Evolutionary conservation across 2,888 invertebrate species (phyloP).

Genomic region (Boloria euphrosyne): DNA sequence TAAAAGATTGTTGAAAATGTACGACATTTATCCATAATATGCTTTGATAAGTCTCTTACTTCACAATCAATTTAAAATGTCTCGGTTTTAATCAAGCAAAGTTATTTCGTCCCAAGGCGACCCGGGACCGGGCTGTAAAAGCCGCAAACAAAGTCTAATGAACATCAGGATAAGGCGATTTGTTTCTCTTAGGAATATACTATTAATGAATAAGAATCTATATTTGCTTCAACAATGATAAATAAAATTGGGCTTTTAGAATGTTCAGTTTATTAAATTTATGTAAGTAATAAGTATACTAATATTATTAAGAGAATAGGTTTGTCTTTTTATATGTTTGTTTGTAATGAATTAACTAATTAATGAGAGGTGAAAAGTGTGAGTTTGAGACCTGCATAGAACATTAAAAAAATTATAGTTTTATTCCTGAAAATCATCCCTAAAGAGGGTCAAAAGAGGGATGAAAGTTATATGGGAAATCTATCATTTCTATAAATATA

Average conservation of each 20-base stretch:
- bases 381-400: no score
- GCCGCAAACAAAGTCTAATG: conserved; percentile 49
- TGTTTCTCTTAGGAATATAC: conserved; percentile 39
- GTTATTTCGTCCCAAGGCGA: conserved; percentile 35
- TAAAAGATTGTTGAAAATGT: conserved; percentile 1
- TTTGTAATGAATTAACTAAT: no score
- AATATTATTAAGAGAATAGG: no score
- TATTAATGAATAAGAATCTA: conserved; percentile 25
- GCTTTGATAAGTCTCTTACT: conserved; percentile 13
- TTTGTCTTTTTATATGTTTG: no score
- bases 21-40: conserved; percentile 1
- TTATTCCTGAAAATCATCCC: no score
- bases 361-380: no score
- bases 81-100: conserved; percentile 32
- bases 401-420: no score
- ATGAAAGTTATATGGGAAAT: no score
- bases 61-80: conserved; percentile 24
- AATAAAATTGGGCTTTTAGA: conserved; percentile 7
- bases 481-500: no score
- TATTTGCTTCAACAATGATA: conserved; percentile 11
- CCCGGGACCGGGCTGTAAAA: conserved; percentile 42
- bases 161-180: conserved; percentile 59
- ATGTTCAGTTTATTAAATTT: background rate
- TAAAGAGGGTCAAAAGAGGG: no score
- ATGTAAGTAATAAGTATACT: no score